Percentiles rank a stretch among this genome's conserved stretches.
Evolutionary conservation across 2,113 vertebrate genomes (phyloP).

Genomic region (Halichoeres trimaculatus): DNA sequence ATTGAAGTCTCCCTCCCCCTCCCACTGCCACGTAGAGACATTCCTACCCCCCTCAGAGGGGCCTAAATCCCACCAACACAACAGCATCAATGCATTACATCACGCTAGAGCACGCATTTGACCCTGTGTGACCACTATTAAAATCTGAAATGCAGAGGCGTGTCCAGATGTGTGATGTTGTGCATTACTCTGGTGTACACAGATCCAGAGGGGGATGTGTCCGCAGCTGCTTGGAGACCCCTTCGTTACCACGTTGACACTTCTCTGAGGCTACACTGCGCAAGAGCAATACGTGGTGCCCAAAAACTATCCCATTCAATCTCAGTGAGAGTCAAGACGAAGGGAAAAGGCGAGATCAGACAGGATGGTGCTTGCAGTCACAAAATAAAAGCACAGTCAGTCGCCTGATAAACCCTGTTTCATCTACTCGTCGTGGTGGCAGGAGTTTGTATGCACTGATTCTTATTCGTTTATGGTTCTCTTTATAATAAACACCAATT

Average conservation of each 20-base stretch:
- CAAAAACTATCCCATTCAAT: slow-evolving; percentile 53
- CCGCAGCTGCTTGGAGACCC: slow-evolving; percentile 48
- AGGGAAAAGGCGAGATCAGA: accelerated
- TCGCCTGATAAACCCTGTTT: accelerated
- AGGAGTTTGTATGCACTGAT: accelerated
- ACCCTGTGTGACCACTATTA: not conserved
- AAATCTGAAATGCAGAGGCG: not conserved
- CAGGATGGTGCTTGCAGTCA: not conserved
- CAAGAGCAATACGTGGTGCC: slow-evolving; percentile 77
- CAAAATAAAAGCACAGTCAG: slow-evolving; percentile 34
- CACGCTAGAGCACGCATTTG: not conserved
- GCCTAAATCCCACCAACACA: slow-evolving; percentile 3
- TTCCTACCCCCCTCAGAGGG: slow-evolving; percentile 50
- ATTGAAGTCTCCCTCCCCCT: slow-evolving; percentile 42
- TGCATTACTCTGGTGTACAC: not conserved
- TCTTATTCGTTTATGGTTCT: accelerated
- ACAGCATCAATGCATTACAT: not conserved
- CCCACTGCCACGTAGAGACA: slow-evolving; percentile 78
- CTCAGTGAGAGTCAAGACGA: slow-evolving; percentile 23
- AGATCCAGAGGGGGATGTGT: not conserved
- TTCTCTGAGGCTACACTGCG: slow-evolving; percentile 69
- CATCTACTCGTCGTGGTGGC: not conserved
- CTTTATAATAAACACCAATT: too few species aligned
- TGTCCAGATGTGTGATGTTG: not conserved
- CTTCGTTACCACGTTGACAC: slow-evolving; percentile 82